Conservation (phyloP, 2,797 vertebrate species). For the Alectoris magna region DNA sequence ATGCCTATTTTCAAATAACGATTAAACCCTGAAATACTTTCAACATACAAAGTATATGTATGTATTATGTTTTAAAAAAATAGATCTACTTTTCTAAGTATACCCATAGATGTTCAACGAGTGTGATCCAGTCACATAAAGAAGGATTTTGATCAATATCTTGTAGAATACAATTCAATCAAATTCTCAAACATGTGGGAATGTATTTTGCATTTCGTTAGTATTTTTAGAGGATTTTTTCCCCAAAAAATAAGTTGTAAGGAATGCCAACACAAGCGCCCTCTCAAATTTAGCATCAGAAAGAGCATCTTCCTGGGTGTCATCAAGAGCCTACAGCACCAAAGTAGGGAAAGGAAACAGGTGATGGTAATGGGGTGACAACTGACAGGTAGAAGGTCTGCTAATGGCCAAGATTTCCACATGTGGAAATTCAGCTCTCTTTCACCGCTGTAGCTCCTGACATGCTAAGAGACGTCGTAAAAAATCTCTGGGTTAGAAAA, state of each 20-base stretch:
- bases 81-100: not conserved
- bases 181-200: not conserved
- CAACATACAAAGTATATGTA: not conserved
- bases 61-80: not conserved
- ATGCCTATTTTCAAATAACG: not conserved
- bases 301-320: not conserved
- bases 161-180: not conserved
- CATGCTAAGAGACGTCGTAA: not conserved
- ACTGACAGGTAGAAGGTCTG: not conserved
- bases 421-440: not conserved
- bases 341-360: not conserved
- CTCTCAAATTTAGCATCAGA: not conserved
- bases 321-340: not conserved
- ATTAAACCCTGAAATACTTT: not conserved
- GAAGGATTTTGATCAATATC: not conserved
- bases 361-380: not conserved
- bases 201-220: not conserved
- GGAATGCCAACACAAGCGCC: not conserved
- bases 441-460: not conserved
- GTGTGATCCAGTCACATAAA: not conserved
- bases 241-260: not conserved
- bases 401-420: not conserved
- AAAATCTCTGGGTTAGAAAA: not conserved
- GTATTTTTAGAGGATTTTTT: not conserved
- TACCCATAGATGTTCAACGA: not conserved